Base-by-base conservation (phyloP, 2,797 vertebrate genomes). In the Urocyon cinereoargenteus region DNA sequence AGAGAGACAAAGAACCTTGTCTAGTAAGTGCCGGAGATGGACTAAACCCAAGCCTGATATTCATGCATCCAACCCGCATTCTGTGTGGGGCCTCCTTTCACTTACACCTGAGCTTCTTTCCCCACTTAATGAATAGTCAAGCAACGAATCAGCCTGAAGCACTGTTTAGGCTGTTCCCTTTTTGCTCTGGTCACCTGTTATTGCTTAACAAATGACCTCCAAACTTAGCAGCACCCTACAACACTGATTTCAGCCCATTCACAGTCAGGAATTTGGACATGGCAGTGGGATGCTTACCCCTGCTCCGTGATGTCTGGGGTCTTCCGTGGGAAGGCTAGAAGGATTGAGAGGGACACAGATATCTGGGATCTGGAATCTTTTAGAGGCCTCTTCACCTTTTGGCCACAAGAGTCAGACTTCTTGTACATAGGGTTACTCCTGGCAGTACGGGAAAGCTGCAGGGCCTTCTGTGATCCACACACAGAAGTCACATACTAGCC, bases 71-170 rank as follows among this genome's bases (percentile, higher is more conserved):
- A 84, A 6, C 21, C 49, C 45, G 9, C 11, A 12, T 28, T 24
- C 28, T 68, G 0, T 21, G n/a, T 34, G 13, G 2, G 28, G 36
- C 86, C 2, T 22, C 26, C 5, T 24, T 21, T 59, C 24, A 1
- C 7, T 78, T 79, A 81, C 6, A 15, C 36, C 21, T 64, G 34
- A 68, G n/a, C 18, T 53, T 81, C 66, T 93, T 93, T 53, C 34
- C 49, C 59, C 0, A 11, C 12, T 51, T 75, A 34, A 18, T 5
- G 31, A 51, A 53, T 6, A 19, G 75, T 51, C 61, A 85, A 78
- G 13, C 61, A 9, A 1, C 26, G 7, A 0, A 40, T 62, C 36
- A 36, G 24, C 86, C 64, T 19, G 31, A 62, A 86, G 24, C 4
- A 9, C n/a, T 31, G 18, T 75, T 61, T 22, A 55, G 36, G 62